Evolutionary conservation across 2,113 vertebrate species (phyloP), one percentile per base, ranked within the genome.

Genomic region (Menura novaehollandiae): DNA sequence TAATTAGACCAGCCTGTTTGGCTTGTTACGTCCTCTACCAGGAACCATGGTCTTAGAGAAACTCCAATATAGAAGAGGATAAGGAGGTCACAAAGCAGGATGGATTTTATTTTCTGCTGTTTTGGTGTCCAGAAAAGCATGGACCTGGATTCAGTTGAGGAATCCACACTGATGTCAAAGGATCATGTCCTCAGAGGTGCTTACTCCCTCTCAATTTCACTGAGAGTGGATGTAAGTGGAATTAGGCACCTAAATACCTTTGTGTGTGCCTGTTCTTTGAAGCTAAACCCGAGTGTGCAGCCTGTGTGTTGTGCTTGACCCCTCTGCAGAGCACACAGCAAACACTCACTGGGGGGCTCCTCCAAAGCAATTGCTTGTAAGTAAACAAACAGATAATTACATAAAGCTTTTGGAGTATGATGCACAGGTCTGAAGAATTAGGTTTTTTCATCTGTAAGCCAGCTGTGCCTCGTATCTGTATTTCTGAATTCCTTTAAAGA

Each of bases 1-100:
- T 95, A 94, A 94, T 95, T 94, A 94, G 62, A 69, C 47, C 62
- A 91, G 71, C 53, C 49, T 85, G 15, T 93, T 91, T 93, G 89
- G 53, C 30, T 68, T 68, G 35, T 88, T 91, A 14, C 43, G 89
- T 91, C 77, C 85, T 96, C 58, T 91, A 35, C 53, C 73, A 79
- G 53, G 28, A 89, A 18, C 69, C 18, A 18, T 84, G 53, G 33
- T 79, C 32, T 81, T 72, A 77, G 37, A 86, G 68, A 88, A 86
- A 59, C 51, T 86, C 33, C 41, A 55, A 6, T 52, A 32, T 2
- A 60, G 26, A 35, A 58, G 15, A 76, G 30, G 23, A 35, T 81
- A 72, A 93, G 52, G 41, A 47, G 60, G 47, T 75, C 35, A 20
- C 1, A 5, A 47, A 77, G 44, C 15, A 64, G 69, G 66, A 53